phyloP scores from a whole-genome alignment of 2,888 invertebrate genomes.

The Pollenia amentaria region DNA sequence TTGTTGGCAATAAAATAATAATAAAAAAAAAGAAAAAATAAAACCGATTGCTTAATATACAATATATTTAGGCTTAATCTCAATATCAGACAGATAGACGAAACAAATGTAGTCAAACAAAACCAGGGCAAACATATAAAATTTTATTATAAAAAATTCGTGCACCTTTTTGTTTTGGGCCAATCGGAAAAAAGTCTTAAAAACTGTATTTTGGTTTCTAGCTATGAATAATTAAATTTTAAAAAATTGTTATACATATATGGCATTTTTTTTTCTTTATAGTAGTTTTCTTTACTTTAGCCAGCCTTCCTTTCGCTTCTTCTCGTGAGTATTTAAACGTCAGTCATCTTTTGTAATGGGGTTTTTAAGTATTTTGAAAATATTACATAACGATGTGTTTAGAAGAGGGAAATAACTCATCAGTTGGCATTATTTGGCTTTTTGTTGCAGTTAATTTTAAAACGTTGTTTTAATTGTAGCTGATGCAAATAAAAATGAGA shows the following conservation, averaged over 20 bases:
- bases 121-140: slow-evolving; percentile 62
- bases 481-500: neutral
- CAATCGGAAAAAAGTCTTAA: slow-evolving; percentile 14
- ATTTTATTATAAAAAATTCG: slow-evolving; percentile 55
- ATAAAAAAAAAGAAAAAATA: neutral
- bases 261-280: neutral
- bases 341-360: slow-evolving; percentile 38
- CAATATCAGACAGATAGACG: neutral
- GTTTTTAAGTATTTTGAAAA: slow-evolving; percentile 32
- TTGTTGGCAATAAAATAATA: slow-evolving; percentile 3
- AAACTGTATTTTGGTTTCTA: neutral
- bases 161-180: slow-evolving; percentile 28
- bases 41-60: slow-evolving; percentile 18
- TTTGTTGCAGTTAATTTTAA: neutral
- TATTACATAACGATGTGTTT: slow-evolving; percentile 20
- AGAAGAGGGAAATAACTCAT: slow-evolving; percentile 16
- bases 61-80: slow-evolving; percentile 30
- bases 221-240: slow-evolving; percentile 45
- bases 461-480: slow-evolving; percentile 39
- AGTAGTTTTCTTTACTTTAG: neutral
- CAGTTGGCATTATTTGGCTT: neutral
- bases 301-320: slow-evolving; percentile 35
- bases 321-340: slow-evolving; percentile 1
- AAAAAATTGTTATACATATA: neutral
- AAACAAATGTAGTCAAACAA: slow-evolving; percentile 4